Percentiles rank a stretch among this genome's conserved stretches.
Evolutionary conservation across 2,113 vertebrate genomes (phyloP).

Genomic region (Myiozetetes cayanensis): DNA sequence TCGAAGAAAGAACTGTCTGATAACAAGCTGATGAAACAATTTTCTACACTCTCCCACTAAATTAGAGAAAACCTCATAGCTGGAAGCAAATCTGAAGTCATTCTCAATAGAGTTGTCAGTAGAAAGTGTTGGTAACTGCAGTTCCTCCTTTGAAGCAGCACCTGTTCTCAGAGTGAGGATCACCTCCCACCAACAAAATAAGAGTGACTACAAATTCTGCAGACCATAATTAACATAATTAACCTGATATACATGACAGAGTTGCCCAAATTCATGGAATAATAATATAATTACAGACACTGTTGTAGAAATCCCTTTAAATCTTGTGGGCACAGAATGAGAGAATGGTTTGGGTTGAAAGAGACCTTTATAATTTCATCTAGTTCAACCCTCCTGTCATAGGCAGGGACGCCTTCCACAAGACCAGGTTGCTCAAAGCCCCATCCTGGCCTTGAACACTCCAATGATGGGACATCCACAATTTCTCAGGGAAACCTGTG

Average conservation of each 20-base stretch:
- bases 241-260: neutral
- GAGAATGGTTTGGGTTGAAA: neutral
- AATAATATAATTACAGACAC: neutral
- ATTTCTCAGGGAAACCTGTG: neutral
- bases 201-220: neutral
- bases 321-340: neutral
- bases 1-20: neutral
- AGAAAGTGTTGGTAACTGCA: neutral
- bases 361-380: neutral
- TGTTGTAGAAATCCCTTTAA: neutral
- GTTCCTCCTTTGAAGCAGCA: neutral
- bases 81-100: neutral
- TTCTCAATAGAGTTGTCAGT: neutral
- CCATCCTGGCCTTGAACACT: neutral
- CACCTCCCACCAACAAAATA: neutral
- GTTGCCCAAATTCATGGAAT: neutral
- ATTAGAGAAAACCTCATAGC: neutral
- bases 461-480: neutral
- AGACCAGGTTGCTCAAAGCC: neutral
- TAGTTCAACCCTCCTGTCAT: neutral
- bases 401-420: neutral
- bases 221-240: neutral
- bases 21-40: neutral
- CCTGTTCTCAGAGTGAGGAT: neutral
- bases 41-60: neutral